These are phyloP conservation scores for Hylaeus anthracinus DNA, from an alignment of 1,140 invertebrate species.

Conservation along the genomic window DNA sequence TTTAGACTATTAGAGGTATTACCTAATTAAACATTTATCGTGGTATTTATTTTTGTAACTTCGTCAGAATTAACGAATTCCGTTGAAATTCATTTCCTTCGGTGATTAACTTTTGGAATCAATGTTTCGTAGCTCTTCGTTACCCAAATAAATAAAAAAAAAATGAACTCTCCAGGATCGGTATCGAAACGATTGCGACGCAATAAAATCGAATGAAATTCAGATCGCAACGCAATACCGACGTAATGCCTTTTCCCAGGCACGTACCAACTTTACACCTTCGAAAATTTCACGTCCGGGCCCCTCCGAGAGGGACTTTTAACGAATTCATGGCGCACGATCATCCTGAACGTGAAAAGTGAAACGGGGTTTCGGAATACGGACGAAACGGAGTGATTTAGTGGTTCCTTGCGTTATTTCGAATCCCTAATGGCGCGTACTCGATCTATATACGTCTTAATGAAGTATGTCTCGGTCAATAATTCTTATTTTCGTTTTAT, in stretches of 20 bases:
- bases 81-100: too few relatives aligned
- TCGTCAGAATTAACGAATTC: too few relatives aligned
- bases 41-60: too few relatives aligned
- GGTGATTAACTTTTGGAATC: too few relatives aligned
- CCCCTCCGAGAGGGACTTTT: neutral
- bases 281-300: neutral
- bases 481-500: too few relatives aligned
- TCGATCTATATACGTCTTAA: neutral
- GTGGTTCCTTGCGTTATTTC: neutral
- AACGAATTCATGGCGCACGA: slow-evolving; percentile 19
- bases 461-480: too few relatives aligned
- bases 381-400: neutral
- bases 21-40: too few relatives aligned
- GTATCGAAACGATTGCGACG: neutral
- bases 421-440: too few relatives aligned
- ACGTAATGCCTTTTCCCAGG: neutral
- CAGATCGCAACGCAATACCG: neutral
- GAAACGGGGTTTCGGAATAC: slow-evolving; percentile 1
- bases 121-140: too few relatives aligned
- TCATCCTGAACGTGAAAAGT: slow-evolving; percentile 27
- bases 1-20: too few relatives aligned
- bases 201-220: neutral
- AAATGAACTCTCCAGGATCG: too few relatives aligned
- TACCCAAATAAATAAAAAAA: too few relatives aligned
- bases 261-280: slow-evolving; percentile 15